Evolutionary conservation across 2,888 invertebrate species (phyloP), one percentile per base, ranked within the genome.

Genomic region (Lomographa bimaculata): DNA sequence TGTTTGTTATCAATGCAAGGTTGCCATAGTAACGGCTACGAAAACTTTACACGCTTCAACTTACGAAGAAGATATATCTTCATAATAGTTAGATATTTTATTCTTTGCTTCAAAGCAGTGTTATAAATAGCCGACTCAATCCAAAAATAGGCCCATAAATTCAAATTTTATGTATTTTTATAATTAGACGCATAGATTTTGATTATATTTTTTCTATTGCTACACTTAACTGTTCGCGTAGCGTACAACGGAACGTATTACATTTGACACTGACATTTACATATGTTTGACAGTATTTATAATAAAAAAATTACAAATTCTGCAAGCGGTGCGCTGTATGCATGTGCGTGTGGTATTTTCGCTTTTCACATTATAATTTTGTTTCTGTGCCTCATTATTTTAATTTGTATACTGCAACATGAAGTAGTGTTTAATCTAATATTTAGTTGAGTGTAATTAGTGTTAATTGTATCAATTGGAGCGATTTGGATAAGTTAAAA

Each of bases 11-110:
- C 69, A 67, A 57, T 17, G 7, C 38, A 44, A 46, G 54, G 80
- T 84, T 75, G 65, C 79, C 71, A 78, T 87, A 71, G 78, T 68
- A 80, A 87, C 84, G 56, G 2, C 7, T 7, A 14, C n/a, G 6
- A 17, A 10, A 4, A 16, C 5, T 6, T 3, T 17, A 6, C 1
- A 10, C 11, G 47, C 51, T 61, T 34, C 59, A 42, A 19, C 36
- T 18, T 1, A 36, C 36, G 42, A 7, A 37, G 24, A 18, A 14
- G 3, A 14, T 14, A 14, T n/a, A n/a, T n/a, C n/a, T 14, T 14
- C 14, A 14, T 14, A 3, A 14, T 14, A 4, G 4, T 3, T 3
- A 14, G 4, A 14, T 3, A 14, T 14, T 14, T 14, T 14, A 14
- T 14, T n/a, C n/a, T n/a, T n/a, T n/a, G n/a, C n/a, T n/a, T n/a